A percentile compares a stretch with the other conserved stretches of the same genome.
Evolutionary conservation across 2,797 vertebrate genomes (phyloP).

Genomic region (Aythya fuligula): DNA sequence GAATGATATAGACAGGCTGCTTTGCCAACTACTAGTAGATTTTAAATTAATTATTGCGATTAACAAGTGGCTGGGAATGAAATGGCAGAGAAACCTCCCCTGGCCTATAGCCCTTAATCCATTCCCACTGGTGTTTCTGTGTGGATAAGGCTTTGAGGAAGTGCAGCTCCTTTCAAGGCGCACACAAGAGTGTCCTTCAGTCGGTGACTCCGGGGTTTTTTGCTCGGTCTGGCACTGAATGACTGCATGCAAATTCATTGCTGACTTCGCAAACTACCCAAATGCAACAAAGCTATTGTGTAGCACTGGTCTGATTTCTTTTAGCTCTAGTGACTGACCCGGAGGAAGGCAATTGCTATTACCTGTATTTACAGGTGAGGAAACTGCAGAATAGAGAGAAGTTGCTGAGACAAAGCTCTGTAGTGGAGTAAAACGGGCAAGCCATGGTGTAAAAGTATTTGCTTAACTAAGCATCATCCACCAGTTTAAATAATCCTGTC

Average conservation of each 20-base stretch:
- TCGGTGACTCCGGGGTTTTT: neutral
- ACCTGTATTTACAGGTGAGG: neutral
- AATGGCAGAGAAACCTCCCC: neutral
- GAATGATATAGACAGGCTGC: neutral
- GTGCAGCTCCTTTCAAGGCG: neutral
- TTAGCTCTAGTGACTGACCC: neutral
- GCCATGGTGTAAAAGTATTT: neutral
- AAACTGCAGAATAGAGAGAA: neutral
- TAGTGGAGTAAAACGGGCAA: neutral
- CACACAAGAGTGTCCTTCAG: neutral
- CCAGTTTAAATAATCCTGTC: neutral
- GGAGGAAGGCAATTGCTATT: neutral
- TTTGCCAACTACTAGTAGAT: neutral
- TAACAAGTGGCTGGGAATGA: neutral
- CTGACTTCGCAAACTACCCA: neutral
- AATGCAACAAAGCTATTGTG: neutral
- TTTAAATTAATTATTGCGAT: neutral
- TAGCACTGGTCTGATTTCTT: neutral
- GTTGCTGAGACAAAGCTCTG: neutral
- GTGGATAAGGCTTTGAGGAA: neutral
- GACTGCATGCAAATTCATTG: neutral
- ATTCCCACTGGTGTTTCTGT: fast-evolving
- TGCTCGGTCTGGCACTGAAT: neutral
- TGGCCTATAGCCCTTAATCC: neutral
- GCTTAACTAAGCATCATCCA: neutral